A percentile compares a stretch with the other conserved stretches of the same genome.
These are phyloP conservation scores for Drosophila hydei DNA, from an alignment of 1,140 invertebrate genomes.

Conservation along the genomic window DNA sequence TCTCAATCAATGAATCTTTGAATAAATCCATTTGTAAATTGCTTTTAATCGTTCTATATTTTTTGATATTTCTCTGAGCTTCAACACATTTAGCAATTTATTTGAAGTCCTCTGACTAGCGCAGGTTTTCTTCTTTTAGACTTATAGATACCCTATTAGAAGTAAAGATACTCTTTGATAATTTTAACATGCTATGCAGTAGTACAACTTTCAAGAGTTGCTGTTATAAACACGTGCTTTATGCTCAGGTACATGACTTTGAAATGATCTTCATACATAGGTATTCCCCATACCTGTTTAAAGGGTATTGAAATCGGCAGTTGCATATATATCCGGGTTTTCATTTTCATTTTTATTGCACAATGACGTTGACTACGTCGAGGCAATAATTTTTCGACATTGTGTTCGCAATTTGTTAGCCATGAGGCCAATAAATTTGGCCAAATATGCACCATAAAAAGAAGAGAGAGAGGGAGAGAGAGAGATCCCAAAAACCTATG, in stretches of 20 bases:
- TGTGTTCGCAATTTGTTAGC: conserved; percentile 79
- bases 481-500: conserved; percentile 56
- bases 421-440: conserved; percentile 71
- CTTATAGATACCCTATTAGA: too few species aligned
- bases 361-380: conserved; percentile 38
- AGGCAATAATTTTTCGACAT: conserved; percentile 70
- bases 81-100: conserved; percentile 21
- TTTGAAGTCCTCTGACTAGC: neutral
- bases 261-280: too few species aligned
- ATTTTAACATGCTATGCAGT: too few species aligned
- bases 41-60: neutral
- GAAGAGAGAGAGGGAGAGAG: conserved; percentile 50
- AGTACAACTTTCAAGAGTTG: too few species aligned
- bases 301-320: neutral
- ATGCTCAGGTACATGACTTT: too few species aligned
- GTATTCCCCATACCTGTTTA: neutral
- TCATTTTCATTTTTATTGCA: conserved; percentile 68
- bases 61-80: too few species aligned
- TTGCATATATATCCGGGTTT: neutral
- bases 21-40: neutral
- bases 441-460: conserved; percentile 74
- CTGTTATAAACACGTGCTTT: too few species aligned
- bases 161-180: too few species aligned
- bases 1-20: neutral
- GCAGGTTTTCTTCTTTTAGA: too few species aligned